Evolutionary conservation across 30 jellyfish, hydroid and myxozoan genomes (phyloP).

Genomic region (Aurelia aurita): DNA sequence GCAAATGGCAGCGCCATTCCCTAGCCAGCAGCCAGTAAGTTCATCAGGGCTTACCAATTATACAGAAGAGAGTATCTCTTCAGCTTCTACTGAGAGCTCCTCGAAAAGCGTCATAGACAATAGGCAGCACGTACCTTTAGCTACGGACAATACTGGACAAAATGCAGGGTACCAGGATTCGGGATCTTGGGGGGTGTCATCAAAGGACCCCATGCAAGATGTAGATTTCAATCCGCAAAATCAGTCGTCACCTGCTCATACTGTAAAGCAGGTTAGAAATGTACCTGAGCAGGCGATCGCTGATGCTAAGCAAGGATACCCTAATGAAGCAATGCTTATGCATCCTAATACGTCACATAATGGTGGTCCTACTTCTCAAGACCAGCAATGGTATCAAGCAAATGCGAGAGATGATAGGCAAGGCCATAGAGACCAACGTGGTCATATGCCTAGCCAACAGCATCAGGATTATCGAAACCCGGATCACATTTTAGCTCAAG

Average conservation of each 20-base stretch:
- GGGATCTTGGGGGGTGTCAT: too few species aligned
- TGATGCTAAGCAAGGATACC: not conserved
- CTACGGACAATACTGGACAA: too few species aligned
- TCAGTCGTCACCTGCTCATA: slow-evolving; percentile 40
- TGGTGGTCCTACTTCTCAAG: not conserved
- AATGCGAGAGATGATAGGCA: not conserved
- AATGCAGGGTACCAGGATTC: not conserved
- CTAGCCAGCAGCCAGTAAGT: not conserved
- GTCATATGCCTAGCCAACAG: not conserved
- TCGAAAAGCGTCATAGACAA: slow-evolving; percentile 7
- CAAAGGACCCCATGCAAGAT: slow-evolving; percentile 5
- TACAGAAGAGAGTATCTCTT: too few species aligned
- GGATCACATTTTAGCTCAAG: not conserved
- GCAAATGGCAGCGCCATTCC: not conserved
- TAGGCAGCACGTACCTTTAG: not conserved
- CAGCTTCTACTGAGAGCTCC: not conserved
- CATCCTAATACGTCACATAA: not conserved
- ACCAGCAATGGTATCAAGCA: not conserved
- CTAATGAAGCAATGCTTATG: not conserved
- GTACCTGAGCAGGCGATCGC: not conserved
- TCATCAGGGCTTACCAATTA: not conserved
- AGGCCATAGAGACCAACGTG: not conserved
- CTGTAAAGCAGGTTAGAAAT: not conserved
- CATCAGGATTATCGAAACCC: not conserved
- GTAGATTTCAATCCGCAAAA: slow-evolving; percentile 14